Base-by-base conservation (phyloP, 53 echinoderm and acorn worm genomes). In the Crossaster papposus region DNA sequence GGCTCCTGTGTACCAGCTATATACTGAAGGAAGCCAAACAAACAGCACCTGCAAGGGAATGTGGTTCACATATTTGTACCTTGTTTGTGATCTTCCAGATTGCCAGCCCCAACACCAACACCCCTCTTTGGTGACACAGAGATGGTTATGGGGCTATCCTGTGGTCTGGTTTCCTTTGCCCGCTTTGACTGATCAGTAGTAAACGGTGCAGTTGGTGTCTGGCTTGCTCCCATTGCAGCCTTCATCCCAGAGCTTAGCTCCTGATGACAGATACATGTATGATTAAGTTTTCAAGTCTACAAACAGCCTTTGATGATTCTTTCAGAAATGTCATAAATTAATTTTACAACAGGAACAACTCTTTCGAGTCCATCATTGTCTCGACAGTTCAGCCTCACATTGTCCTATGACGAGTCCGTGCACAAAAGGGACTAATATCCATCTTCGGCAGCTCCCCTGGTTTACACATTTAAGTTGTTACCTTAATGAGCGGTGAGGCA, bases 101-200 rank as follows among this genome's bases (percentile, higher is more conserved):
- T 35, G 15, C 77, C 87, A 2, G 77, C 87, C 14, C 87, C 87
- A 20, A 87, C 87, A 51, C 87, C 77, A 13, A 77, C 87, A 17
- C 87, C 87, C 36, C 87, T 76, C 30, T 36, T 54, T 23, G 75
- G 55, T 87, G 87, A 77, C 24, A 77, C 62, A 30, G 87, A 58
- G 55, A 77, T 77, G 28, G 77, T 87, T 28, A 87, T 87, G 55
- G 87, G 76, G 44, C 87, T 77, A 4, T 55, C 62, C 14, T 54
- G 58, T 29, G 32, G 35, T 77, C 87, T 87, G 35, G 62, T 33
- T 0, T 62, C 77, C 76, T 77, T 55, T 62, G 20, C 37, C 38
- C 62, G 62, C 63, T 87, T 36, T 35, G n/a, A n/a, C n/a, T n/a
- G n/a, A n/a, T n/a, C n/a, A n/a, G n/a, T n/a, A n/a, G n/a, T n/a